Base-by-base conservation (phyloP, 2,888 invertebrate genomes). In the Biston betularia region DNA sequence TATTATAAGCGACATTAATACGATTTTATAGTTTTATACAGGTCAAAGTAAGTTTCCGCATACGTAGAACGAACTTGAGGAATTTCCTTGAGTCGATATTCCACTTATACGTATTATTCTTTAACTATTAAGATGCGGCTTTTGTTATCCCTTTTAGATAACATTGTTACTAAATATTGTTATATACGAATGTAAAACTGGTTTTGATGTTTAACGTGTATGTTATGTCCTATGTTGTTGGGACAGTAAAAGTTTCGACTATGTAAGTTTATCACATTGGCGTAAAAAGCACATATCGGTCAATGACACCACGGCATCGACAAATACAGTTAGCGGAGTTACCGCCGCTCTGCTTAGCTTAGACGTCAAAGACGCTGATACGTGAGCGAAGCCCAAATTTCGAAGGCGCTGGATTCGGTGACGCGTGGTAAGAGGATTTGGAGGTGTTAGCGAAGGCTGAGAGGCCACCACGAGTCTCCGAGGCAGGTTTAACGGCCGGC, bases 401-500 rank as follows among this genome's bases (percentile, higher is more conserved):
- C 45, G 61, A 64, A 68, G 64, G 64, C 61, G 64, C 53, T 61
- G 64, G 61, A 68, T 68, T 63, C 63, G 67, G 53, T 64, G 68
- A 64, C 63, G 65, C 68, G 59, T 63, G 45, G 50, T 70, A 65
- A 65, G 68, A 65, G 64, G 64, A 68, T 69, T 74, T 78, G 74
- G 75, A 75, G 79, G 77, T 78, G 80, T 75, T 75, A 76, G 67
- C 72, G 77, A 80, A 81, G 80, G 80, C 82, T 79, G 80, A 80
- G 88, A 85, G 88, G 88, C 87, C 88, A 83, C 84, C 81, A 82
- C 87, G 81, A 85, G 69, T 65, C 65, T 85, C 88, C 81, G 82
- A 82, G 85, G 87, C 89, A 92, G 89, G 93, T 92, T 92, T 92
- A 93, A 92, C 92, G 93, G 91, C 93, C 91, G 90, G 85, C 89